phyloP scores from a whole-genome alignment of 2,888 invertebrate genomes.

The Stenchaetothrips biformis region DNA sequence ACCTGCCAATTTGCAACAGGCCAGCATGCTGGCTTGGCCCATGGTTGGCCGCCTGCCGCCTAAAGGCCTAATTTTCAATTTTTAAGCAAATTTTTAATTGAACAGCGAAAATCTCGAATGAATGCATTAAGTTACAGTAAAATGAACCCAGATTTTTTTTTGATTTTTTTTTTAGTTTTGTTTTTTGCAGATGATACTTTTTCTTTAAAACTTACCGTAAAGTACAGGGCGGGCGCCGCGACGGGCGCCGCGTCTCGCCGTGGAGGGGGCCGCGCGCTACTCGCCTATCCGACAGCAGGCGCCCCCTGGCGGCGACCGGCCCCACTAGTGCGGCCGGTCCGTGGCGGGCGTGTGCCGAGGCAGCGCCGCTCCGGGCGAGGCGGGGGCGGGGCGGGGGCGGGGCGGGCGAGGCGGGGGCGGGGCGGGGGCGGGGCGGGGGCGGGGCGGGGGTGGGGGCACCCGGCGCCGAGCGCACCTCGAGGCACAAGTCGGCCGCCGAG shows the following conservation, averaged over 20 bases:
- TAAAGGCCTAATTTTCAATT: neutral
- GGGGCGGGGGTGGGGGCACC: neutral
- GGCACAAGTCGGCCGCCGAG: too few species aligned
- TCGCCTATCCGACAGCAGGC: neutral
- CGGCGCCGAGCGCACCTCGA: neutral
- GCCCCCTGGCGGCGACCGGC: neutral
- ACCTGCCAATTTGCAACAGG: too few species aligned
- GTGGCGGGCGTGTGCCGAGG: slow-evolving; percentile 17
- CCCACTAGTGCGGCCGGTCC: neutral
- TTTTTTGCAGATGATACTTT: neutral
- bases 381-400: neutral
- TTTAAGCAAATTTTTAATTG: neutral
- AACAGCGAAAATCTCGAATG: neutral
- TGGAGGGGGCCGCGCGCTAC: neutral
- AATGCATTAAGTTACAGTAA: neutral
- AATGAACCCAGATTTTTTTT: neutral
- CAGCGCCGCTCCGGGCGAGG: neutral
- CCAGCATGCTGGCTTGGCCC: too few species aligned
- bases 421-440: neutral
- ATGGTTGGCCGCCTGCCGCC: too few species aligned
- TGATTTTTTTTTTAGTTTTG: neutral
- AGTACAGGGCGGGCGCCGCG: too few species aligned
- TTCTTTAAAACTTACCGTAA: neutral
- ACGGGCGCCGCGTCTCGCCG: too few species aligned
- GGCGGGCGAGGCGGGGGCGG: neutral